Base-by-base conservation (phyloP, 2,797 vertebrate species). In the Gadopsis marmoratus region DNA sequence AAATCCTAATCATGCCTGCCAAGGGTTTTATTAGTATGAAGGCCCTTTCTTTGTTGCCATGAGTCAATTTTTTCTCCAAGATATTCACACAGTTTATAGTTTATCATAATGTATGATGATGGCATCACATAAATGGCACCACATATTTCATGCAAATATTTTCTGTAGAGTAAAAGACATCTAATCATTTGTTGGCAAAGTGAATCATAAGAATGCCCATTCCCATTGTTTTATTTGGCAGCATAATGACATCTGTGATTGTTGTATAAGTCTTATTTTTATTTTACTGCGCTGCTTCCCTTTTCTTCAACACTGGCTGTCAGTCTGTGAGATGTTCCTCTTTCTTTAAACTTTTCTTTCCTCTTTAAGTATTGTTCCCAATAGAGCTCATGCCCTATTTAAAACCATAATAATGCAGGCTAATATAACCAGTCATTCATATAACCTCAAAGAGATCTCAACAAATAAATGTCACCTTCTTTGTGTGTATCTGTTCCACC, bases 1-100 rank as follows among this genome's bases (percentile, higher is more conserved):
- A 92, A 92, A 88, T 84, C 85, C 75, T 79, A 86, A 89, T 88
- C 82, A 88, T 80, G 78, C 78, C 84, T 76, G 79, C 88, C 82
- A 82, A 86, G 62, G 86, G 66, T 80, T 89, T 83, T 86, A 92
- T 91, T 82, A 80, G 67, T 85, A 79, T 77, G 68, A 90, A 75
- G 63, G 62, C 51, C 75, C 45, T 77, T 87, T 83, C 75, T 78
- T 84, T 83, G 82, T 84, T 78, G 70, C 75, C 23, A 72, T 67
- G 60, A 82, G 64, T 75, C 71, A 59, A 19, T 88, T 89, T 81
- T 66, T 59, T 37, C 73, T 71, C 53, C 48, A 23, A 83, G 66
- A 75, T 77, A 84, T 86, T 83, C 76, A 26, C 48, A 53, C 55
- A 63, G 29, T 86, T 79, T 74, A 81, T 80, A 78, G 65, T 83